Base-by-base conservation (phyloP, 2,113 vertebrate species). In the Sander vitreus region DNA sequence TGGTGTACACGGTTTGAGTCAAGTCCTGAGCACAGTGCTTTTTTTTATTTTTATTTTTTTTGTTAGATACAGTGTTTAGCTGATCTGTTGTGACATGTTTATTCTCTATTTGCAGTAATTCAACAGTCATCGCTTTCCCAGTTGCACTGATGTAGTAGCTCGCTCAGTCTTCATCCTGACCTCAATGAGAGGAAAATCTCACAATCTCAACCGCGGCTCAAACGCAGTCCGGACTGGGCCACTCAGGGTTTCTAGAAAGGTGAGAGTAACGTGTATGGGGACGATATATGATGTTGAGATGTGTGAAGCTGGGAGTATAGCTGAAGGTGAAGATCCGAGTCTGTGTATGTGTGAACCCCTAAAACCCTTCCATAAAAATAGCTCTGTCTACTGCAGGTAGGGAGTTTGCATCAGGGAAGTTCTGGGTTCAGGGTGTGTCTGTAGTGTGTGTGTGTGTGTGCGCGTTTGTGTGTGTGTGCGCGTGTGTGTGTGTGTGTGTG, bases 1-100 rank as follows among this genome's bases (percentile, higher is more conserved):
- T 80, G 80, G 80, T 79, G 80, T 78, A 78, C 85, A 82, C 10
- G 39, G 60, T 85, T 86, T 62, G 68, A 84, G 84, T 85, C 45
- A 50, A 86, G 83, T 91, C 88, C 89, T 88, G 88, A 93, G 92
- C 93, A 92, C 83, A 93, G 88, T 86, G 88, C 90, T 88, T 84
- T 55, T 73, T 25, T 3, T 67, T 64, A 84, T 73, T 60, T 30
- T 7, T 67, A 60, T 89, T 70, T 64, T 73, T 70, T 60, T 76
- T 66, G 45, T 89, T 80, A 83, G 83, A 87, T 89, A 86, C 87
- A 85, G 86, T 87, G 75, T 91, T 90, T 78, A 83, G 80, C 70
- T 81, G 73, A 87, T 91, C 88, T 50, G 54, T 59, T 63, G 59
- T 66, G 78, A 83, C 66, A 51, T 57, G 70, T 87, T 77, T 76